Percentiles rank a stretch among this genome's conserved stretches.
These are phyloP conservation scores for Cantharis lateralis DNA, from an alignment of 2,888 invertebrate species.

Conservation along the genomic window DNA sequence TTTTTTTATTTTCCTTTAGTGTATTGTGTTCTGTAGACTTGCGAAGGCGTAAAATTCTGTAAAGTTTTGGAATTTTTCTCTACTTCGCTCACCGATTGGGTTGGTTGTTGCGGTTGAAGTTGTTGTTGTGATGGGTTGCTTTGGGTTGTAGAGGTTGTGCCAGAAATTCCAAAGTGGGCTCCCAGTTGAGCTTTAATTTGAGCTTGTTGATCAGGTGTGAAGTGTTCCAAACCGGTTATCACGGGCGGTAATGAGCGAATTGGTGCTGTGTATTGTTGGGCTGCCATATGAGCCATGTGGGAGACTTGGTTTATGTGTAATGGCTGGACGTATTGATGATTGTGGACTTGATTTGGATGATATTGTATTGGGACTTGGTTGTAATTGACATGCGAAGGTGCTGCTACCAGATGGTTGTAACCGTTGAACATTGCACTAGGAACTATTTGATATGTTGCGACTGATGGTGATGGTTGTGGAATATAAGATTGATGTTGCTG, in stretches of 20 bases:
- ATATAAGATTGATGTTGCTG: conserved; percentile 11
- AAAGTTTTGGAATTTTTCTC: conserved; percentile 17
- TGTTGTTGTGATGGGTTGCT: conserved; percentile 4
- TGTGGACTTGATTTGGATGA: conserved; percentile 5
- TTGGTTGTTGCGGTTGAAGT: conserved; percentile 2
- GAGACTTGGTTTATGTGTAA: conserved; percentile 37
- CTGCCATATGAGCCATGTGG: conserved; percentile 41
- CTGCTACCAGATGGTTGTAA: conserved; percentile 13
- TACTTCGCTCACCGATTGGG: conserved; percentile 11
- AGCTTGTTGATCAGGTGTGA: conserved; percentile 52
- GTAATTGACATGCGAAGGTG: conserved; percentile 4
- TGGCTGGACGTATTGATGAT: conserved; percentile 24
- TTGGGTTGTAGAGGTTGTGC: not conserved
- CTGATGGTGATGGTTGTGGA: conserved; percentile 23
- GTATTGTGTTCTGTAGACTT: conserved; percentile 36
- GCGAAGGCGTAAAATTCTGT: conserved; percentile 17
- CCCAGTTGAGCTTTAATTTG: conserved; percentile 52
- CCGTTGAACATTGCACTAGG: conserved; percentile 11
- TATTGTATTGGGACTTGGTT: conserved; percentile 6
- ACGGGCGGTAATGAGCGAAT: conserved; percentile 47
- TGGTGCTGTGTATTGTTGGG: not conserved
- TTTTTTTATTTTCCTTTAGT: conserved; percentile 29
- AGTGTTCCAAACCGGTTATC: conserved; percentile 54
- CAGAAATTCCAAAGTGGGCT: conserved; percentile 42
- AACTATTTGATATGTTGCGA: conserved; percentile 29